Conservation (phyloP, 2,797 vertebrate species). For the Chaunax sp. region DNA sequence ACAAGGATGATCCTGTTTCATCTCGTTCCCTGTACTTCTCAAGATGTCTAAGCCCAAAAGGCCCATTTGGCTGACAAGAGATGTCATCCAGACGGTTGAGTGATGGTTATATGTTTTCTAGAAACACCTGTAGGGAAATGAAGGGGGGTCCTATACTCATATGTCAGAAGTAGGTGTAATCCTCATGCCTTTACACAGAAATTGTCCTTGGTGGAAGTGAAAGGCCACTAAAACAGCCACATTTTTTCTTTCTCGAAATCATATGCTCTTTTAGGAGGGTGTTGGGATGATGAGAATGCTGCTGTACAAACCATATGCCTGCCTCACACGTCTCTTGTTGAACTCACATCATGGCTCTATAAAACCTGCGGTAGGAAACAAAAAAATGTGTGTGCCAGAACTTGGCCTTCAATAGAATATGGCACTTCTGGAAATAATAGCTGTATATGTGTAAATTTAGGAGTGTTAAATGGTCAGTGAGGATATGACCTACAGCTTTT, state of each 20-base stretch:
- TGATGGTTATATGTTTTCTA: slow-evolving; percentile 36
- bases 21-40: slow-evolving; percentile 26
- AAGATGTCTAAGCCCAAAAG: slow-evolving; percentile 20
- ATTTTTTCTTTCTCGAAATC: slow-evolving; percentile 18
- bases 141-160: slow-evolving; percentile 12
- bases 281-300: slow-evolving; percentile 32
- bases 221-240: slow-evolving; percentile 29
- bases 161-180: slow-evolving; percentile 14
- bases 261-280: slow-evolving; percentile 26
- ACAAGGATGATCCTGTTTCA: slow-evolving; percentile 39
- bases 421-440: slow-evolving; percentile 42
- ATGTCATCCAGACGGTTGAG: slow-evolving; percentile 21
- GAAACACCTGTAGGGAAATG: slow-evolving; percentile 28
- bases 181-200: slow-evolving; percentile 24
- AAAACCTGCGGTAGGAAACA: slow-evolving; percentile 63
- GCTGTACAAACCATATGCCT: slow-evolving; percentile 41
- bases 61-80: slow-evolving; percentile 9
- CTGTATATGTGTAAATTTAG: slow-evolving; percentile 53
- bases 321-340: slow-evolving; percentile 41
- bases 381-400: slow-evolving; percentile 33
- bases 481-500: slow-evolving; percentile 66
- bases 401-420: slow-evolving; percentile 43
- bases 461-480: slow-evolving; percentile 44
- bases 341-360: slow-evolving; percentile 53
- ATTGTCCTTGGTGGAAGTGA: slow-evolving; percentile 19